A percentile compares a stretch with the other conserved stretches of the same genome.
phyloP scores from a whole-genome alignment of 2,797 vertebrate genomes.

The Molossus molossus region DNA sequence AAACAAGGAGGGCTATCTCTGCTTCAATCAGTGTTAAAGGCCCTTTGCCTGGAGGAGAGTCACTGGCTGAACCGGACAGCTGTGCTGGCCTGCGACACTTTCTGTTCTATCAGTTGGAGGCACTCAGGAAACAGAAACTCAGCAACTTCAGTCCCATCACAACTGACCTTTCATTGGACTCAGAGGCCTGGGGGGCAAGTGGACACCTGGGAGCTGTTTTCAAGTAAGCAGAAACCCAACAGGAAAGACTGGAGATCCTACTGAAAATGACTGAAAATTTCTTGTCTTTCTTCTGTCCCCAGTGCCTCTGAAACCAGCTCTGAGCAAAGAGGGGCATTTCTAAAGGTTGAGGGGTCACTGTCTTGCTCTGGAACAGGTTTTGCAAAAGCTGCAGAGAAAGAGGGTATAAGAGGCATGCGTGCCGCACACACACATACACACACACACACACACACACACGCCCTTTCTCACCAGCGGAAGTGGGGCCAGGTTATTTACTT shows the following conservation, averaged over 20 bases:
- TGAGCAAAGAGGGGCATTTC: not conserved
- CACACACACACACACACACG: not conserved
- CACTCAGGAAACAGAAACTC: constrained; percentile 53
- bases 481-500: not conserved
- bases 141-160: not conserved
- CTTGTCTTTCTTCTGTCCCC: not conserved
- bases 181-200: not conserved
- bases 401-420: not conserved
- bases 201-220: not conserved
- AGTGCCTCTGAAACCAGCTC: not conserved
- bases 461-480: constrained; percentile 8
- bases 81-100: not conserved
- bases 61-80: not conserved
- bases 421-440: not conserved
- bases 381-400: constrained; percentile 51
- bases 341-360: not conserved
- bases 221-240: constrained; percentile 6
- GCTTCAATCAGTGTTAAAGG: fast-evolving
- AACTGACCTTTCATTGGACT: not conserved
- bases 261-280: too few species aligned
- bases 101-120: not conserved
- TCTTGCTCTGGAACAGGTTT: not conserved
- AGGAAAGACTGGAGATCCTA: not conserved
- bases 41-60: not conserved
- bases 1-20: not conserved